Evolutionary conservation across 92 coral and sea anemone genomes (phyloP).

Genomic region (Zoanthus gigantus): DNA sequence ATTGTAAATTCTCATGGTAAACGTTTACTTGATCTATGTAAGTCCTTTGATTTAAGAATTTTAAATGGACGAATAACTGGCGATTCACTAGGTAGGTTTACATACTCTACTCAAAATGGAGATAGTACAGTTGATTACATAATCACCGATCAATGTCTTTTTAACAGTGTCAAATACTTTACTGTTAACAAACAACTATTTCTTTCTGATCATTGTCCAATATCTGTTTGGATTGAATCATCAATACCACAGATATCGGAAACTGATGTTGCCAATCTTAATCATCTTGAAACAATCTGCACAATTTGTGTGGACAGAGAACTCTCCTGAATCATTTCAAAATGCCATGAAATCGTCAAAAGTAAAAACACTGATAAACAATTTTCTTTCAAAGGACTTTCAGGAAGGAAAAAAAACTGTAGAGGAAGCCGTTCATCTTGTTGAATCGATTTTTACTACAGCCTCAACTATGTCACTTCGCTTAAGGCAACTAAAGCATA

Average conservation of each 20-base stretch:
- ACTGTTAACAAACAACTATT: conserved; percentile 37
- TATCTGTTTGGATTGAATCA: conserved; percentile 37
- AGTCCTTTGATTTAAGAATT: conserved; percentile 52
- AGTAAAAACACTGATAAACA: conserved; percentile 45
- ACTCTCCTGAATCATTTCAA: conserved; percentile 38
- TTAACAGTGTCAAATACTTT: conserved; percentile 42
- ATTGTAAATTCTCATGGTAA: conserved; percentile 47
- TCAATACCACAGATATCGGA: conserved; percentile 22
- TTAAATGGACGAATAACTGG: conserved; percentile 65
- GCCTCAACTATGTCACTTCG: conserved; percentile 51
- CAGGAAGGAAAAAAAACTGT: conserved; percentile 44
- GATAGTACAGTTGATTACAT: conserved; percentile 60
- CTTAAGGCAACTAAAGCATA: conserved; percentile 41
- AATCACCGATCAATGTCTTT: conserved; percentile 44
- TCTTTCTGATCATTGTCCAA: conserved; percentile 52
- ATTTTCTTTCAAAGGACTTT: conserved; percentile 46
- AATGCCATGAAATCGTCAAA: conserved; percentile 50
- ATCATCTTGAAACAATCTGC: conserved; percentile 50
- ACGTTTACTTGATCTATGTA: conserved; percentile 51
- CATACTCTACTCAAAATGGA: conserved; percentile 45
- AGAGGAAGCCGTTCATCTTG: conserved; percentile 53
- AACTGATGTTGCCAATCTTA: conserved; percentile 44
- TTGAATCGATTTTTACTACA: conserved; percentile 46
- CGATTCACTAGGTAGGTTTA: conserved; percentile 56
- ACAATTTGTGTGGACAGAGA: conserved; percentile 48